Conservation (phyloP, 2,888 invertebrate species). For the Parapristionchus giblindavisi region DNA sequence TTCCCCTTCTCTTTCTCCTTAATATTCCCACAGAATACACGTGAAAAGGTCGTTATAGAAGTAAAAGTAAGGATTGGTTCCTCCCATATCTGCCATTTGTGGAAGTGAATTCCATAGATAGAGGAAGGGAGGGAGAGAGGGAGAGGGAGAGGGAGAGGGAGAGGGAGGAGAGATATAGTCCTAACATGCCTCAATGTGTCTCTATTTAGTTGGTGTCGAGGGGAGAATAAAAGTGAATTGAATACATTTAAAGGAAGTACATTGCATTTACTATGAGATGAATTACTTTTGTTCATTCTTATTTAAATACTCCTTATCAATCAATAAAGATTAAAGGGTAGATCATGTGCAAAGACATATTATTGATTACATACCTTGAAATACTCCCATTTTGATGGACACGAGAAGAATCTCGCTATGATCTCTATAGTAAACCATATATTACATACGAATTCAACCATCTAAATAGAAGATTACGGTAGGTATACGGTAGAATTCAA, state of each 20-base stretch:
- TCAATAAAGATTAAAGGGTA: no score
- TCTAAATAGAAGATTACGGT: slow-evolving; percentile 80
- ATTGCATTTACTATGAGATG: no score
- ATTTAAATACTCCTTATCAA: no score
- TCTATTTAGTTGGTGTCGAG: neutral
- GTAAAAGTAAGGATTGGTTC: no score
- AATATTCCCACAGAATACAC: slow-evolving; percentile 19
- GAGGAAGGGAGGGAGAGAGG: slow-evolving; percentile 8
- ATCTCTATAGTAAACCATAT: slow-evolving; percentile 98
- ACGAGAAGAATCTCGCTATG: slow-evolving; percentile 81
- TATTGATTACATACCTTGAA: slow-evolving; percentile 73
- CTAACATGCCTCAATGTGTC: neutral
- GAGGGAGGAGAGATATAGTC: neutral
- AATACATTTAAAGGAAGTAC: no score
- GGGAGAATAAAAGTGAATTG: neutral
- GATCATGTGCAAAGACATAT: neutral
- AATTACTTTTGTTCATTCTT: neutral
- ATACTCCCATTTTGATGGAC: slow-evolving; percentile 84
- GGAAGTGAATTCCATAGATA: no score
- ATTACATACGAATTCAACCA: slow-evolving; percentile 92
- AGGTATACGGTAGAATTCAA: neutral
- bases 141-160: neutral
- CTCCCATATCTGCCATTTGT: no score
- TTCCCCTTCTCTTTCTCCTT: no score
- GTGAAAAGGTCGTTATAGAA: slow-evolving; percentile 34